Base-by-base conservation (phyloP, 2,888 invertebrate species). In the Xylophagus ater region DNA sequence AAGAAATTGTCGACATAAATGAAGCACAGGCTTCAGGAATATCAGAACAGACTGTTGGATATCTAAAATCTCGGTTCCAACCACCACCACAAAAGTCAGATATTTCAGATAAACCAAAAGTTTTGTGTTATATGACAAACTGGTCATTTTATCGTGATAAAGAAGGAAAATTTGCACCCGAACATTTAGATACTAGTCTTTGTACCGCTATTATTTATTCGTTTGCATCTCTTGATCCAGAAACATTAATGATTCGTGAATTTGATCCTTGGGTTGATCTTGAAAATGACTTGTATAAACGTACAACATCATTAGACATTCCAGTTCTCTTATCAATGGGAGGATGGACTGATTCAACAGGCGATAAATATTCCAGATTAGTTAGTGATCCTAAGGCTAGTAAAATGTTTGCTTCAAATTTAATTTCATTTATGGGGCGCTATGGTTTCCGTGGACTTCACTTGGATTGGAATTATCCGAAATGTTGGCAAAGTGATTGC, bases 291-390 rank as follows among this genome's bases (percentile, higher is more conserved):
- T 72, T 87, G 34, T 92, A 89, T 56, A 75, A 80, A 50, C 71
- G 90, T 46, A 73, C 84, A 2, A 80, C 84, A 0, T 73, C 78
- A 0, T 64, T 85, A 12, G 69, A 71, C 40, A 71, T 74, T 48
- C 65, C 65, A 1, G 78, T 86, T 1, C 60, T 89, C 5, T 64
- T 94, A 20, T 88, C 87, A 2, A 60, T 94, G 37, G 94, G 94
- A n/a, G 94, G 94, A 2, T 94, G 93, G 93, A 89, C 88, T 0
- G 90, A 93, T 60, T 92, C 89, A 1, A 74, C 81, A 1, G 87
- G 86, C 0, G 83, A 86, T 54, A 89, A 89, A 58, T 89, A 89
- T 55, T 86, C 87, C 0, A 72, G 79, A 10, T 60, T 92, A 18
- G 84, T 86, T 0, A 74, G 76, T 28, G 76, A 78, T 42, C 70